Evolutionary conservation across 2,113 vertebrate genomes (phyloP).

Genomic region (human): DNA sequence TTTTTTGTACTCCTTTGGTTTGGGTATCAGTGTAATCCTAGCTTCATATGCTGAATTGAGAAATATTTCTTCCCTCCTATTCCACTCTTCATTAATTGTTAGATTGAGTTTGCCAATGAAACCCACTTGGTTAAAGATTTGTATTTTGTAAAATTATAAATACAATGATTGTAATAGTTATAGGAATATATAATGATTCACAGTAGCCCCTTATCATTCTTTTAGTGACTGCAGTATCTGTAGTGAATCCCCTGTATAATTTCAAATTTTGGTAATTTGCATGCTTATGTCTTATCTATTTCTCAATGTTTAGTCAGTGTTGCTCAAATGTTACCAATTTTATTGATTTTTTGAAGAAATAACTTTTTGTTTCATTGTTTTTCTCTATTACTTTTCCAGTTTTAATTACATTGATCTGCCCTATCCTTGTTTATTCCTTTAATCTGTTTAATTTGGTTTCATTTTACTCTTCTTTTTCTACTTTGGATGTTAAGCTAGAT

Average conservation of each 20-base stretch:
- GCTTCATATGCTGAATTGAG: neutral
- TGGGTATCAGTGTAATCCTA: neutral
- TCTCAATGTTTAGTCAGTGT: neutral
- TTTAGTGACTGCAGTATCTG: neutral
- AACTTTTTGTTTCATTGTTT: neutral
- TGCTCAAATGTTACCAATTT: neutral
- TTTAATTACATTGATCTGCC: neutral
- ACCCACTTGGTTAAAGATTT: neutral
- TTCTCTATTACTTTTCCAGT: neutral
- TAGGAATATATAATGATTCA: neutral
- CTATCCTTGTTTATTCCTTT: neutral
- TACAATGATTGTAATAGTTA: neutral
- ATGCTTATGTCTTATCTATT: neutral
- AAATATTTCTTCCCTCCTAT: neutral
- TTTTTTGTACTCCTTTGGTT: neutral
- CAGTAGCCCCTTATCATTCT: neutral
- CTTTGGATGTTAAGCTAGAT: neutral
- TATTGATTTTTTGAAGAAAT: neutral
- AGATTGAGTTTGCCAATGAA: neutral
- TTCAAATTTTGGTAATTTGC: neutral
- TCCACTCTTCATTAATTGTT: neutral
- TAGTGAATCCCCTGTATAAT: neutral
- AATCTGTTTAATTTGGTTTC: neutral
- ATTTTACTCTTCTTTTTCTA: neutral
- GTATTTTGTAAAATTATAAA: neutral